phyloP scores from a whole-genome alignment of 2,888 invertebrate species.

The Campoplex nolae region DNA sequence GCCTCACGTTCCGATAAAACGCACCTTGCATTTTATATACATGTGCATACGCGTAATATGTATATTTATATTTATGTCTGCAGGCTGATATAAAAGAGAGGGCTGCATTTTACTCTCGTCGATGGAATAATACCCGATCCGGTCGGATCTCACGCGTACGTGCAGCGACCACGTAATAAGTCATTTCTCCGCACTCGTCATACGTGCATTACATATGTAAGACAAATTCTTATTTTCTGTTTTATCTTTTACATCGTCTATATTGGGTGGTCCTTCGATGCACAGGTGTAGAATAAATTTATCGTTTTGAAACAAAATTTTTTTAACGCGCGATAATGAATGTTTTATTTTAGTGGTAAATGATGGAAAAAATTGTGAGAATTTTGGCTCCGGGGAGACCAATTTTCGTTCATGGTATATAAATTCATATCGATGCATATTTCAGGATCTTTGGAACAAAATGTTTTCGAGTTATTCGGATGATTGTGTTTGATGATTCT shows the following conservation, averaged over 20 bases:
- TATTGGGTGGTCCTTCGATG: not conserved
- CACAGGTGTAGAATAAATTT: not conserved
- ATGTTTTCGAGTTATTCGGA: not conserved
- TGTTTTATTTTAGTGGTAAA: not conserved
- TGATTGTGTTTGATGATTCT: not conserved
- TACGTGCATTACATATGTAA: conserved; percentile 31
- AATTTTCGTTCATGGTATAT: not conserved
- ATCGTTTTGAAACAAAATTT: not conserved
- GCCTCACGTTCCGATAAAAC: not conserved
- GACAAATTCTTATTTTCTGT: not conserved
- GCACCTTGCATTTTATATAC: conserved; percentile 16
- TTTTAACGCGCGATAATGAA: not conserved
- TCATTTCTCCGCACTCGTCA: not conserved
- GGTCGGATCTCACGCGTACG: conserved; percentile 17
- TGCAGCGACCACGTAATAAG: conserved; percentile 27
- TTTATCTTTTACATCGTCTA: not conserved
- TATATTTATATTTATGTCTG: not conserved
- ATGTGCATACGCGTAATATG: not conserved
- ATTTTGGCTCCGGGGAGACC: not conserved
- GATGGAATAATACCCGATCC: not conserved
- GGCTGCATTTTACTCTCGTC: conserved; percentile 13
- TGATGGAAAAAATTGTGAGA: not conserved
- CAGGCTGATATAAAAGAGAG: not conserved
- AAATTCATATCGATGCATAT: not conserved
- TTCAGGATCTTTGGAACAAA: not conserved